A percentile compares a stretch with the other conserved stretches of the same genome.
phyloP scores from a whole-genome alignment of 1,140 invertebrate species.

The Heliconius congener region DNA sequence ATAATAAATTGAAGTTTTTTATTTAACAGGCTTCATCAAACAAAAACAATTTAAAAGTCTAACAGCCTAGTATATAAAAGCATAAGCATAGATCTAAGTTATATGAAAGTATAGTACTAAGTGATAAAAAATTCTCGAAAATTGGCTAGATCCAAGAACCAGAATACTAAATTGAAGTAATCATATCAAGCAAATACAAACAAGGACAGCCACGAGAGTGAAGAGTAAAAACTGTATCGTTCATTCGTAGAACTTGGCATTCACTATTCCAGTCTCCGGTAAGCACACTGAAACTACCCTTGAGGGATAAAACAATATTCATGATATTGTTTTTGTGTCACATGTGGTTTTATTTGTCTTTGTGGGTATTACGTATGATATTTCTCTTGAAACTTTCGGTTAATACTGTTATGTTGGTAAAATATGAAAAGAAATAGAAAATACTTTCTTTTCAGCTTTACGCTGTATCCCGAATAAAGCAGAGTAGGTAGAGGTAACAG shows the following conservation, averaged over 20 bases:
- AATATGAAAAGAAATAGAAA: not conserved
- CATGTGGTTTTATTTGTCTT: not conserved
- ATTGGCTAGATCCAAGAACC: too few species aligned
- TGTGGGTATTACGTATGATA: not conserved
- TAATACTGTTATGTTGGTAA: not conserved
- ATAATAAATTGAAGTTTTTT: too few species aligned
- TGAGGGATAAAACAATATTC: not conserved
- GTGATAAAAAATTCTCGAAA: too few species aligned
- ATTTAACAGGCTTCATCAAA: too few species aligned
- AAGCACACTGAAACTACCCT: not conserved
- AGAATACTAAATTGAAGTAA: too few species aligned
- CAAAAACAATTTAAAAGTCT: too few species aligned
- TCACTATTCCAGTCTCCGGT: not conserved
- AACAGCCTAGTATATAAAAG: too few species aligned
- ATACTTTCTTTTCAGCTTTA: too few species aligned
- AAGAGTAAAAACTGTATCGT: not conserved
- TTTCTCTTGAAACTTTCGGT: not conserved
- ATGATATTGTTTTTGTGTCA: conserved; percentile 5
- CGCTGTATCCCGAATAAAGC: too few species aligned
- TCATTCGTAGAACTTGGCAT: not conserved
- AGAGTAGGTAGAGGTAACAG: too few species aligned
- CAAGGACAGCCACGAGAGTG: not conserved
- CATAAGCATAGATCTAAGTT: too few species aligned
- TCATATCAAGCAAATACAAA: not conserved
- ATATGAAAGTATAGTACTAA: too few species aligned